Percentiles rank a stretch among this genome's conserved stretches.
Evolutionary conservation across 2,888 invertebrate genomes (phyloP).

Genomic region (Belgica antarctica): DNA sequence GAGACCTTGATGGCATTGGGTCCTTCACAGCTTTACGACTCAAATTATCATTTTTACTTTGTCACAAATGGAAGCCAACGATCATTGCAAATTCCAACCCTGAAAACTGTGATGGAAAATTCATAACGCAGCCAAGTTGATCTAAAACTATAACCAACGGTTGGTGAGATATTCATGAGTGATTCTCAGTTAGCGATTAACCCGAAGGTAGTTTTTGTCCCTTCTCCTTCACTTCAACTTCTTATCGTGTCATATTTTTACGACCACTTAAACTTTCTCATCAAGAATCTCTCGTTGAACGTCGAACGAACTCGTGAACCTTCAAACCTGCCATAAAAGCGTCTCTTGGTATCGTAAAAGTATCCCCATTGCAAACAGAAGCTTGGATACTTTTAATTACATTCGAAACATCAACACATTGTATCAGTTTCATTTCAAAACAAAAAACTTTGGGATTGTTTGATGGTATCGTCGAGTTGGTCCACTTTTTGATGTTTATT

Average conservation of each 20-base stretch:
- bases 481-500: too few relatives aligned
- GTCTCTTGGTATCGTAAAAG: conserved; percentile 16
- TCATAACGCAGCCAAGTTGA: neutral
- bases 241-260: neutral
- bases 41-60: conserved; percentile 4
- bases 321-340: conserved; percentile 8
- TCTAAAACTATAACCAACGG: neutral
- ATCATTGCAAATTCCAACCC: conserved; percentile 1
- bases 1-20: neutral
- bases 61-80: neutral
- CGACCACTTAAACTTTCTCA: conserved; percentile 1
- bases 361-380: neutral
- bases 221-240: neutral
- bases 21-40: conserved; percentile 10
- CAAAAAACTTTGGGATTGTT: neutral
- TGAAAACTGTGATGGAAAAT: conserved; percentile 4
- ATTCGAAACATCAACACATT: neutral
- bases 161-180: conserved; percentile 10
- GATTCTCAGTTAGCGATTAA: neutral
- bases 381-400: conserved; percentile 3
- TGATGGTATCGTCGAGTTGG: too few relatives aligned
- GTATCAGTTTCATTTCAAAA: neutral
- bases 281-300: neutral
- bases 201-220: neutral
- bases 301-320: neutral